Conservation (phyloP, 35 echinoderm and acorn worm genomes). For the Lytechinus pictus region DNA sequence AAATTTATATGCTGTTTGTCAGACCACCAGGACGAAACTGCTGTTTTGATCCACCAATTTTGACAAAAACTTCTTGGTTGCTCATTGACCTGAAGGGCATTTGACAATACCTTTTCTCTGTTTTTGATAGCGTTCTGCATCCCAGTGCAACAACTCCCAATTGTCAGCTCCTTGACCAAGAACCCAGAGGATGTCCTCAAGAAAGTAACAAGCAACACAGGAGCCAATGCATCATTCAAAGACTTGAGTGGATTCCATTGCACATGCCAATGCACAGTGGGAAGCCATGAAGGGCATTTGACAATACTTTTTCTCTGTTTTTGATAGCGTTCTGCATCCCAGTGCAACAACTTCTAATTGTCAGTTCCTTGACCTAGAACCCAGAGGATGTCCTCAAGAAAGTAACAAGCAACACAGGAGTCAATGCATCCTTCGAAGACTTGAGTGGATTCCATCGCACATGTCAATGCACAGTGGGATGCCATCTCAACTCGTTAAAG, state of each 20-base stretch:
- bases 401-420: background rate
- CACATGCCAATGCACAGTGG: background rate
- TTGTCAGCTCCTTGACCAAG: too few species aligned
- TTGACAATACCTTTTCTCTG: too few species aligned
- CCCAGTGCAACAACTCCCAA: too few species aligned
- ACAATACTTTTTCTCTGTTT: too few species aligned
- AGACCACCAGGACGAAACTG: too few species aligned
- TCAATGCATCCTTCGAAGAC: background rate
- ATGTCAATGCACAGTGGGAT: background rate
- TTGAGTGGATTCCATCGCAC: background rate
- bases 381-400: background rate
- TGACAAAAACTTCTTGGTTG: too few species aligned
- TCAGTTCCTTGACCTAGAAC: background rate
- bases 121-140: too few species aligned
- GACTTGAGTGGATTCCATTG: background rate
- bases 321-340: too few species aligned
- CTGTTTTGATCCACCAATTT: too few species aligned
- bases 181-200: background rate
- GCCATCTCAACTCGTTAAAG: background rate
- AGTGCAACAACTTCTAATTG: too few species aligned
- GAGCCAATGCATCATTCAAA: background rate
- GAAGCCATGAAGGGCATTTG: background rate
- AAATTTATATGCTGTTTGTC: too few species aligned
- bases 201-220: background rate
- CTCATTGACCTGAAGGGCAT: too few species aligned